Conservation (phyloP, 2,113 vertebrate species). For the Grammomys dolichurus region DNA sequence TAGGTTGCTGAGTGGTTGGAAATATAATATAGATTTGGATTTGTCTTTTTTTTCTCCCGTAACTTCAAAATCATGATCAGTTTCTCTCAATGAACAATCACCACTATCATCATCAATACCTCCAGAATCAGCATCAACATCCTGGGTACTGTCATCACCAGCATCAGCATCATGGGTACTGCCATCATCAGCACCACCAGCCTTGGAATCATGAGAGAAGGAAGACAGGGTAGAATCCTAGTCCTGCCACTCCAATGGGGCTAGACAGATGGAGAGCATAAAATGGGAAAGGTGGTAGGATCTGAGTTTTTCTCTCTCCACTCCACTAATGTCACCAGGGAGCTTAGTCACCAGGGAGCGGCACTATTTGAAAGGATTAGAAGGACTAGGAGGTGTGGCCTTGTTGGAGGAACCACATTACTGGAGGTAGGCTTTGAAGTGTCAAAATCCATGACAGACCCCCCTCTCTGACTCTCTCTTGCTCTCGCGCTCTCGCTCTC, state of each 20-base stretch:
- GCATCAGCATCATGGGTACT: not conserved
- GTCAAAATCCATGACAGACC: not conserved
- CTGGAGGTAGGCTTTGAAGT: not conserved
- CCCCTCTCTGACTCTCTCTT: no score
- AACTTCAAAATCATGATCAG: not conserved
- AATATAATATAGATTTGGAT: not conserved
- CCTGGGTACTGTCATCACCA: not conserved
- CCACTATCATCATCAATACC: not conserved
- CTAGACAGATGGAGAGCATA: not conserved
- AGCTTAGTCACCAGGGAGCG: not conserved
- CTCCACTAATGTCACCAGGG: not conserved
- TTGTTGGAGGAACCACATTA: not conserved
- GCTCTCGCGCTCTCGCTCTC: not conserved
- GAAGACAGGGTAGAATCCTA: no score
- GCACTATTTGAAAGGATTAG: not conserved
- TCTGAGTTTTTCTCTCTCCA: not conserved
- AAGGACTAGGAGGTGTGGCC: not conserved
- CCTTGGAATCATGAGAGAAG: not conserved
- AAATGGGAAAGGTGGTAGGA: not conserved
- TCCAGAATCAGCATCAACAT: not conserved
- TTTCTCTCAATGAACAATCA: not conserved
- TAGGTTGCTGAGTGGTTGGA: not conserved
- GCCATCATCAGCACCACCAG: not conserved
- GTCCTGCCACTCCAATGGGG: not conserved
- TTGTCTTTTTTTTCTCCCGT: not conserved